phyloP scores from a whole-genome alignment of 2,797 vertebrate genomes.

The Lacerta agilis region DNA sequence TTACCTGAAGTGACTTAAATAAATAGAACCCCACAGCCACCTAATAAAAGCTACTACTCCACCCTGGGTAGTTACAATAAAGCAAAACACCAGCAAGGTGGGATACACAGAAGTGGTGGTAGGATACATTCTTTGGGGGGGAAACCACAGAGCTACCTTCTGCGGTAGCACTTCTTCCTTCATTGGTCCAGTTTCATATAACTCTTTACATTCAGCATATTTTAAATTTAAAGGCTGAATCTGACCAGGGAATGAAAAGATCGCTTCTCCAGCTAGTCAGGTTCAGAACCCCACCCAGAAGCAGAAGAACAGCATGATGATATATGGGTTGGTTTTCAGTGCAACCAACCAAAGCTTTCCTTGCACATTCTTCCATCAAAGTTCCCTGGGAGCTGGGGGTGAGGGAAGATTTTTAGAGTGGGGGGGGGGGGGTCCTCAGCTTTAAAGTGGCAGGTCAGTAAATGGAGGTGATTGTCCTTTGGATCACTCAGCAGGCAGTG shows the following conservation, averaged over 20 bases:
- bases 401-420: slow-evolving; percentile 51
- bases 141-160: slow-evolving; percentile 44
- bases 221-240: slow-evolving; percentile 40
- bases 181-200: slow-evolving; percentile 41
- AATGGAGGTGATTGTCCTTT: slow-evolving; percentile 71
- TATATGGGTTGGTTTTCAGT: slow-evolving; percentile 6
- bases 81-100: slow-evolving; percentile 53
- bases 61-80: slow-evolving; percentile 2
- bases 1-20: slow-evolving; percentile 25
- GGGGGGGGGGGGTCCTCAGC: slow-evolving; percentile 60
- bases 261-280: background rate
- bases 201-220: slow-evolving; percentile 37
- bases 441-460: slow-evolving; percentile 65
- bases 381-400: slow-evolving; percentile 30
- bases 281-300: slow-evolving; percentile 32
- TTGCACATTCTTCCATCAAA: slow-evolving; percentile 50
- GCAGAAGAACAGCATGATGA: background rate
- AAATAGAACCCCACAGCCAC: slow-evolving; percentile 40
- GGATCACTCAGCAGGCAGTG: slow-evolving; percentile 71
- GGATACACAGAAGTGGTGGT: slow-evolving; percentile 44
- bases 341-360: slow-evolving; percentile 56
- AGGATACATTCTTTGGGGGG: slow-evolving; percentile 45
- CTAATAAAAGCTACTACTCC: slow-evolving; percentile 21
- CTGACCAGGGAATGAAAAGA: slow-evolving; percentile 48
- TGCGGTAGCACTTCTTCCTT: slow-evolving; percentile 70